phyloP scores from a whole-genome alignment of 1,140 invertebrate species.

The Drosophila ercepeae region DNA sequence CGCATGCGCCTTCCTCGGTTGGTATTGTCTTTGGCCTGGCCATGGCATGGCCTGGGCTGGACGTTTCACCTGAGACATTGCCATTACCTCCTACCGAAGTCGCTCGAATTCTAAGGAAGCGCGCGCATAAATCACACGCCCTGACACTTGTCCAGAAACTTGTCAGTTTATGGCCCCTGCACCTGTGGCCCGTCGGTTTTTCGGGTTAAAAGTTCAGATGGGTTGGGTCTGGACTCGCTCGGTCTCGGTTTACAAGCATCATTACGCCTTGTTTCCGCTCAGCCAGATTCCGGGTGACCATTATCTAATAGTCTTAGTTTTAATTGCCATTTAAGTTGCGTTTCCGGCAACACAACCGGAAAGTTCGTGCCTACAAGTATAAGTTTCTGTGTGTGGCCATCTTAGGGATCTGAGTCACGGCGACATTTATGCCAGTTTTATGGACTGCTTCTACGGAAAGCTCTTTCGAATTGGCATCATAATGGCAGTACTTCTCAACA shows the following conservation, averaged over 20 bases:
- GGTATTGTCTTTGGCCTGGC: background rate
- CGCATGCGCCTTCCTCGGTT: conserved; percentile 62
- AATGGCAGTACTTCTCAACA: conserved; percentile 78
- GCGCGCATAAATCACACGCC: conserved; percentile 72
- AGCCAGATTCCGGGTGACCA: conserved; percentile 23
- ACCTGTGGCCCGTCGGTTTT: conserved; percentile 45
- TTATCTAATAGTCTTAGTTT: conserved; percentile 72
- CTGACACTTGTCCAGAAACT: conserved; percentile 76
- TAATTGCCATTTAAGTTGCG: conserved; percentile 76
- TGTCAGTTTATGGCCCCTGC: conserved; percentile 75
- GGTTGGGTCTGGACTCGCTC: background rate
- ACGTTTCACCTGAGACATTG: conserved; percentile 28
- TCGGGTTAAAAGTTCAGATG: conserved; percentile 64
- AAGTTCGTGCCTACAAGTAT: conserved; percentile 46
- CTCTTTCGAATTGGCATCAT: conserved; percentile 76
- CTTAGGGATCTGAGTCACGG: conserved; percentile 60
- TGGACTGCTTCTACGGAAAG: conserved; percentile 72
- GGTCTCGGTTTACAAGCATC: conserved; percentile 68
- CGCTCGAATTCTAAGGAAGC: conserved; percentile 71
- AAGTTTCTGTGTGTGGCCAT: conserved; percentile 39
- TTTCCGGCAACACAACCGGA: conserved; percentile 65
- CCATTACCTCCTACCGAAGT: conserved; percentile 36
- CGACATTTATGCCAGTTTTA: conserved; percentile 77
- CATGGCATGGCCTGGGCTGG: no score
- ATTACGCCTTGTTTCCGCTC: conserved; percentile 73